Base-by-base conservation (phyloP, 2,888 invertebrate species). In the Ferrisia virgata region DNA sequence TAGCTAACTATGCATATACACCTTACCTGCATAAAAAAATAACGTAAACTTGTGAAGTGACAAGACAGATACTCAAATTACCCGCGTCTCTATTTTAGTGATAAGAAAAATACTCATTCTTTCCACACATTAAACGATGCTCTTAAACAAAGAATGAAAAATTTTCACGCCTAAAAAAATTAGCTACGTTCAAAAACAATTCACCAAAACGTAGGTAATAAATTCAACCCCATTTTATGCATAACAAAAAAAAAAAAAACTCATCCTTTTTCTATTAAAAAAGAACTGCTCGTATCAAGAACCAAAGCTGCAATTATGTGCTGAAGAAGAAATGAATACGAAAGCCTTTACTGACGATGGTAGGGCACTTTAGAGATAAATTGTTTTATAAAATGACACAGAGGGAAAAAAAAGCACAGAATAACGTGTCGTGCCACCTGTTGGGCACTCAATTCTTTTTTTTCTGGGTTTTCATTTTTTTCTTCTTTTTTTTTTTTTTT, bases 351-450 rank as follows among this genome's bases (percentile, higher is more conserved):
- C 43, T 33, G 83, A 83, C 83, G 47, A 43, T 31, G 47, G 43
- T 76, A 83, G 72, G 69, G 83, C 76, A 83, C 72, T 69, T 33
- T 18, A 72, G 83, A 83, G 72, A 83, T 83, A 83, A 83, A 83
- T 83, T 83, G 83, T 83, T 83, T 83, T 83, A 72, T 83, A 83
- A 83, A 83, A 83, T 40, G 83, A 72, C 69, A 72, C 43, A 76
- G 76, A 76, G 69, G 83, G 72, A 36, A 83, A 83, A n/a, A 28
- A 25, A 76, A 31, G 43, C 40, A 76, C 43, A 83, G 33, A 72
- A 83, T 83, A 83, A 83, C 83, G 83, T 83, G 83, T 83, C 43
- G 39, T 83, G n/a, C 83, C 83, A 83, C 83, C 83, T 83, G 83
- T 83, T 83, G 83, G 83, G 72, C 83, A 83, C 43, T 83, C 76